Percentiles rank a stretch among this genome's conserved stretches.
Conservation (phyloP, 2,888 invertebrate genomes). For the Drosophila diplacantha region DNA sequence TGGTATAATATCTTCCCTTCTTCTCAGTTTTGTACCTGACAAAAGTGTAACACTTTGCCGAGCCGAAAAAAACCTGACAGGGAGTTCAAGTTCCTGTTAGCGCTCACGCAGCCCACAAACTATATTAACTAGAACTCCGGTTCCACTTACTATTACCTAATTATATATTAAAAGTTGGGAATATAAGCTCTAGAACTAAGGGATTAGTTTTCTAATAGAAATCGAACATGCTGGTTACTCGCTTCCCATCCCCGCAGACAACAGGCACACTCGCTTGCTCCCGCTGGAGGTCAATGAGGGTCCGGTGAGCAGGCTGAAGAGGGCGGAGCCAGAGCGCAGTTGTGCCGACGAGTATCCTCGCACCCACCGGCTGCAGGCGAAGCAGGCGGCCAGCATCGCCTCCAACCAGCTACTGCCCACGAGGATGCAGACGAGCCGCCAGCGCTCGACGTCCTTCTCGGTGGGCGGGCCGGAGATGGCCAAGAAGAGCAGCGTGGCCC, state of each 20-base stretch:
- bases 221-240: not conserved
- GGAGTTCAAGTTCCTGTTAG: not conserved
- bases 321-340: conserved; percentile 1
- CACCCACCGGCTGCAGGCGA: conserved; percentile 48
- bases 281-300: conserved; percentile 29
- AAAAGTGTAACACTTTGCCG: no score
- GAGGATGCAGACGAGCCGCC: conserved; percentile 48
- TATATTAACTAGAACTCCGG: not conserved
- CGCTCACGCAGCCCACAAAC: not conserved
- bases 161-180: not conserved
- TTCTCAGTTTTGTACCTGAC: no score
- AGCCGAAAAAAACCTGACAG: no score
- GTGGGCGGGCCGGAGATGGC: conserved; percentile 8
- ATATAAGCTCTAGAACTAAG: not conserved
- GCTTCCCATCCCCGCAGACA: not conserved
- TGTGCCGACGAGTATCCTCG: conserved; percentile 31
- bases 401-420: conserved; percentile 38
- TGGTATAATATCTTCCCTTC: no score
- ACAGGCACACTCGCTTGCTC: not conserved
- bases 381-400: conserved; percentile 25
- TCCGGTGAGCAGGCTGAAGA: conserved; percentile 43
- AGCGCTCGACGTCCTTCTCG: conserved; percentile 51
- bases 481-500: not conserved
- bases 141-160: not conserved
- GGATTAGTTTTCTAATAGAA: not conserved